Evolutionary conservation across 2,113 vertebrate genomes (phyloP).

Genomic region (Bufo gargarizans): DNA sequence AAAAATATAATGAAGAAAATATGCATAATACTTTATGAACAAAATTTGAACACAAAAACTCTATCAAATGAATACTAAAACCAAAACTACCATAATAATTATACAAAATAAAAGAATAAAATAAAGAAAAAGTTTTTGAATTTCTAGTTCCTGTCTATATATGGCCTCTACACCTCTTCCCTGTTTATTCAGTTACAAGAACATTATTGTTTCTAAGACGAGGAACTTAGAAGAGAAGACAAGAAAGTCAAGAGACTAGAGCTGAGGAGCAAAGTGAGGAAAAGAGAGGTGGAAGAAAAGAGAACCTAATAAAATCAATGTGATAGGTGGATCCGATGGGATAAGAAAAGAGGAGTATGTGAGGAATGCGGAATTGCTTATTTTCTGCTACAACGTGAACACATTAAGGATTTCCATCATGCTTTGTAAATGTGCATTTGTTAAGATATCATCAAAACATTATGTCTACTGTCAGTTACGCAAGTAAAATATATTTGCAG

Average conservation of each 20-base stretch:
- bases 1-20: background rate
- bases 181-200: background rate
- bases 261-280: background rate
- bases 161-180: too few species aligned
- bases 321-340: background rate
- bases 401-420: background rate
- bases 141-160: too few species aligned
- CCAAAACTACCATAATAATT: too few species aligned
- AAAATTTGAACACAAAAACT: too few species aligned
- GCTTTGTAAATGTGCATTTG: slow-evolving; percentile 22
- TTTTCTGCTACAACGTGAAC: background rate
- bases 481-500: slow-evolving; percentile 40
- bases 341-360: background rate
- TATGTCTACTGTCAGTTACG: slow-evolving; percentile 36
- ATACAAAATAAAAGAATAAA: too few species aligned
- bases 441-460: slow-evolving; percentile 20
- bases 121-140: too few species aligned
- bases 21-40: too few species aligned
- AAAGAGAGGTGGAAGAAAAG: background rate
- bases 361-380: background rate
- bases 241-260: background rate
- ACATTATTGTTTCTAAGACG: background rate
- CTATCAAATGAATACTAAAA: too few species aligned
- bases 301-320: background rate
- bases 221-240: background rate